A percentile compares a stretch with the other conserved stretches of the same genome.
These are phyloP conservation scores for Platalea minor DNA, from an alignment of 2,797 vertebrate species.

Conservation along the genomic window DNA sequence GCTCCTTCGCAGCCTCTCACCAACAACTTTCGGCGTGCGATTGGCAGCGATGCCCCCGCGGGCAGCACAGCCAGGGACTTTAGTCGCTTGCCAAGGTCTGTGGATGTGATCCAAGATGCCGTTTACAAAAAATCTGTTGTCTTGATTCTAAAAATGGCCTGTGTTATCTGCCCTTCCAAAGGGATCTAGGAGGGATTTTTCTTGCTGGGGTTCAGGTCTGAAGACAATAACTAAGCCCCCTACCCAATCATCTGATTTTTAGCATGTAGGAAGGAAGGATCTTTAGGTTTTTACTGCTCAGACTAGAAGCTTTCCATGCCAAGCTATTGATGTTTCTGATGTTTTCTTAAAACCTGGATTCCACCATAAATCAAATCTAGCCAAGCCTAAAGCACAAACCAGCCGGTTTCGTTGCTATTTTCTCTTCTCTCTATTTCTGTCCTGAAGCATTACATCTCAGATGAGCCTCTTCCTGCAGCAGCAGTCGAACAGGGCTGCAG, in stretches of 20 bases:
- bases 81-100: background rate
- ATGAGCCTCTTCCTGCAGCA: background rate
- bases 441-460: background rate
- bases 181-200: background rate
- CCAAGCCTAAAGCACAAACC: background rate
- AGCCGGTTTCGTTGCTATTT: background rate
- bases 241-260: background rate
- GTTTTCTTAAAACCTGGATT: background rate
- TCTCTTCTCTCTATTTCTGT: background rate
- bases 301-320: background rate
- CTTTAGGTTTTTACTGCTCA: background rate
- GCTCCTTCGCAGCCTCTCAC: background rate
- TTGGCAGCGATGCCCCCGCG: background rate
- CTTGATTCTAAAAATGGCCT: background rate
- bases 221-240: background rate
- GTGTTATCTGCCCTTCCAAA: background rate
- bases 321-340: background rate
- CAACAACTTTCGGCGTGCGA: rapidly evolving
- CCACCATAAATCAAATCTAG: background rate
- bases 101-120: background rate
- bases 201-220: background rate
- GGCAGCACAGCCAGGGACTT: background rate
- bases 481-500: background rate
- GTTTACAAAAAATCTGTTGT: background rate
- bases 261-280: background rate